phyloP scores from a whole-genome alignment of 1,140 invertebrate species.

The Drosophila micromelanica region DNA sequence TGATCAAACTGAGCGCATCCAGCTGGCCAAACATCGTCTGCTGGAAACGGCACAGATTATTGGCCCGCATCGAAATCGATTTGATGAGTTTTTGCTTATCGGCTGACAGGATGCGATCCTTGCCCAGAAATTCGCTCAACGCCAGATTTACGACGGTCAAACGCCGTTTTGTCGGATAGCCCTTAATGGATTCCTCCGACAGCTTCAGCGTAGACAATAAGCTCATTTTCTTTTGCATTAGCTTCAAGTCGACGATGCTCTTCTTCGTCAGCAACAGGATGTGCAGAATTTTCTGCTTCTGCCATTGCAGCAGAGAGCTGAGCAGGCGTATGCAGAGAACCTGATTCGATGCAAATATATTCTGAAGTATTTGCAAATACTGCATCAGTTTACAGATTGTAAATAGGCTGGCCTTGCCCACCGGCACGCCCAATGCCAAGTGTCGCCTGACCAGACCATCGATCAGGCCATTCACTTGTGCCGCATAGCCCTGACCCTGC shows the following conservation, averaged over 20 bases:
- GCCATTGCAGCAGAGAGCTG: constrained; percentile 58
- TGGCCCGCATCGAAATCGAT: constrained; percentile 41
- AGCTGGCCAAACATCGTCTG: constrained; percentile 37
- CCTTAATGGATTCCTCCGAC: constrained; percentile 51
- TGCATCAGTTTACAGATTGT: constrained; percentile 58
- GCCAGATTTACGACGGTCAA: constrained; percentile 54
- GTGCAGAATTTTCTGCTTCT: constrained; percentile 66
- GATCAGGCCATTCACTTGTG: constrained; percentile 43
- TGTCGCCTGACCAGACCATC: constrained; percentile 55
- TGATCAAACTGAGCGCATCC: constrained; percentile 39
- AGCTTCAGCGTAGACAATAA: constrained; percentile 57
- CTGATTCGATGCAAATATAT: constrained; percentile 67
- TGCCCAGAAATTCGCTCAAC: constrained; percentile 54
- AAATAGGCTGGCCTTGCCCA: constrained; percentile 37
- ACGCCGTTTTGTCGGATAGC: constrained; percentile 41
- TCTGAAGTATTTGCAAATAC: constrained; percentile 54
- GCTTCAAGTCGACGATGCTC: constrained; percentile 85
- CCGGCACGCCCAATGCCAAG: constrained; percentile 31
- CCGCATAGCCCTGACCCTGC: constrained; percentile 45
- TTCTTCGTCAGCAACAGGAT: constrained; percentile 83
- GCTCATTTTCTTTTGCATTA: constrained; percentile 57
- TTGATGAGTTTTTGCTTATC: constrained; percentile 57
- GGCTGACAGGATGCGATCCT: constrained; percentile 50
- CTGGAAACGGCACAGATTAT: constrained; percentile 43
- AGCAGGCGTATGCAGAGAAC: constrained; percentile 44